Percentiles rank a stretch among this genome's conserved stretches.
phyloP scores from a whole-genome alignment of 2,797 vertebrate species.

The Vespertilio murinus region DNA sequence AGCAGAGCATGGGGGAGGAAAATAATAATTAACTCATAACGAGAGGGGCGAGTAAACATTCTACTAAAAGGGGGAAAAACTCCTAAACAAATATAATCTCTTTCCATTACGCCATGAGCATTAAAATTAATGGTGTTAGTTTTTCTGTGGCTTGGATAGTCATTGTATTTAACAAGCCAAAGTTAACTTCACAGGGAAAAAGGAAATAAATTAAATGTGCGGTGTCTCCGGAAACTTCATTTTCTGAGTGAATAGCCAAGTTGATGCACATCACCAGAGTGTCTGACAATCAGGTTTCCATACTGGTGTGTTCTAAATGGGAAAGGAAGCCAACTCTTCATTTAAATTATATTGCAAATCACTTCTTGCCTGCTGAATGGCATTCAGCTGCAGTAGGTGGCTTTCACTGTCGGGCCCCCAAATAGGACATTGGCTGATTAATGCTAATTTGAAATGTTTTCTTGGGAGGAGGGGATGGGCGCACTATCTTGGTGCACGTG shows the following conservation, averaged over 20 bases:
- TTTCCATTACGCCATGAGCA: conserved; percentile 62
- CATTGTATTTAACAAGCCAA: conserved; percentile 75
- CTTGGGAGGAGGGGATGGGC: conserved; percentile 43
- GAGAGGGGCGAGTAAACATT: conserved; percentile 70
- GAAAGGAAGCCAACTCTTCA: conserved; percentile 81
- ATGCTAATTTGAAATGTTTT: conserved; percentile 80
- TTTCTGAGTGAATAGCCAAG: conserved; percentile 77
- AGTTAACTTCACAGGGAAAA: conserved; percentile 74
- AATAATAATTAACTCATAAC: conserved; percentile 74
- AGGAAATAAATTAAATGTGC: conserved; percentile 74
- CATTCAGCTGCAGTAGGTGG: conserved; percentile 72
- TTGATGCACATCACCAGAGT: conserved; percentile 73
- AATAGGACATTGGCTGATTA: conserved; percentile 71
- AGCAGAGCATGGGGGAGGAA: conserved; percentile 49
- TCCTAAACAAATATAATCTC: conserved; percentile 70
- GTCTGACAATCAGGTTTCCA: conserved; percentile 79
- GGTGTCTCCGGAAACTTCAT: conserved; percentile 73
- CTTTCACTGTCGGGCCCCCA: conserved; percentile 65
- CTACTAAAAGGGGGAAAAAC: conserved; percentile 54
- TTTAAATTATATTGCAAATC: conserved; percentile 81
- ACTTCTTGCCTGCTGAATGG: conserved; percentile 74
- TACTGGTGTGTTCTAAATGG: conserved; percentile 74
- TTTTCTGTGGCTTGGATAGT: conserved; percentile 60
- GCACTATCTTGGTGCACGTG: conserved; percentile 13
- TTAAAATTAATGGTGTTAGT: conserved; percentile 73